Evolutionary conservation across 1,140 invertebrate species (phyloP), one percentile per base, ranked within the genome.

Genomic region (Apolygus lucorum): DNA sequence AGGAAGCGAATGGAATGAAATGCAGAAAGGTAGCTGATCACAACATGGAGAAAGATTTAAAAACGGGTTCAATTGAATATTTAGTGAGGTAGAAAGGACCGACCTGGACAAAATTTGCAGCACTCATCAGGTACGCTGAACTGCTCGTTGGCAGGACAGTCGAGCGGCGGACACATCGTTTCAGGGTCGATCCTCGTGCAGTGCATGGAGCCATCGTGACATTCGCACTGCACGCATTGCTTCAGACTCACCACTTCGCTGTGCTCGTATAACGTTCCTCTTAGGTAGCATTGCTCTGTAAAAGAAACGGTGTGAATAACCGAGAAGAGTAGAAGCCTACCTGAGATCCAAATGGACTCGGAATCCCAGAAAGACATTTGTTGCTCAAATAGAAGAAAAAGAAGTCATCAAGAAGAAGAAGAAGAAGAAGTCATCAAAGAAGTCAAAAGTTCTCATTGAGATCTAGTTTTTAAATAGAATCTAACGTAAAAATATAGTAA

Each of bases 51-150:
- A n/a, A n/a, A n/a, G n/a, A n/a, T n/a, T n/a, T n/a, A n/a, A n/a
- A n/a, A n/a, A n/a, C n/a, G n/a, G n/a, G n/a, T n/a, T n/a, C n/a
- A n/a, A n/a, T n/a, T n/a, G n/a, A n/a, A n/a, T n/a, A n/a, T n/a
- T n/a, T n/a, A n/a, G n/a, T n/a, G n/a, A n/a, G n/a, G n/a, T n/a
- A n/a, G n/a, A n/a, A n/a, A n/a, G n/a, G n/a, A n/a, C n/a, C n/a
- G n/a, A 93, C 92, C 92, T 83, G 87, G 88, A 80, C 93, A 96
- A 77, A 92, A 91, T 79, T 91, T 92, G 81, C 92, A 96, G 79
- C 93, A 96, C 78, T 94, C 88, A 65, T 88, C 90, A 26, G 88
- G 86, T 49, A 91, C 88, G 73, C 85, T 85, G 74, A 94, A 87
- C 79, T 91, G 89, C 76, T 92, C 84, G 49, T 84, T 83, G 25